A percentile compares a stretch with the other conserved stretches of the same genome.
These are phyloP conservation scores for Heteromormyrus szaboi DNA, from an alignment of 2,797 vertebrate species.

Conservation along the genomic window DNA sequence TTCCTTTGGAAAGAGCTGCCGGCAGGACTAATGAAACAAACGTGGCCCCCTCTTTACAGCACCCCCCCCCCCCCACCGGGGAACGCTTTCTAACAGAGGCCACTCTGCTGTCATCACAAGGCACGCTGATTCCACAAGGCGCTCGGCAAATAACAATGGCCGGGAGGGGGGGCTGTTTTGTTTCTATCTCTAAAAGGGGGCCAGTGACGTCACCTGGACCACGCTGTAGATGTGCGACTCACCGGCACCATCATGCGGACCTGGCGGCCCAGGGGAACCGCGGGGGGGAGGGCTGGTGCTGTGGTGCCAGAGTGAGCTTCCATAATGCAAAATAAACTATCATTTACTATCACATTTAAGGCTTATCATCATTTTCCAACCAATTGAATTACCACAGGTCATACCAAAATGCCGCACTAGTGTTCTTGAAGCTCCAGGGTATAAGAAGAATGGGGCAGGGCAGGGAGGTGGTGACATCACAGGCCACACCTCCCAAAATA, in stretches of 20 bases:
- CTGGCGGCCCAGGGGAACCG: not conserved
- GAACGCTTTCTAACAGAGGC: not conserved
- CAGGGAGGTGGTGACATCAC: not conserved
- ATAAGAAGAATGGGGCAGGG: not conserved
- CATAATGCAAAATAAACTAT: not conserved
- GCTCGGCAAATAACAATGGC: not conserved
- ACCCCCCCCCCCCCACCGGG: not conserved
- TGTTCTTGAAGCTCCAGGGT: not conserved
- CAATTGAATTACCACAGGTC: not conserved
- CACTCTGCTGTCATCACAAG: not conserved
- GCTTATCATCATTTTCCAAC: not conserved
- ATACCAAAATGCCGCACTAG: not conserved
- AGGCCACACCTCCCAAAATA: not conserved
- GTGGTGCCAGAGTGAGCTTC: not conserved
- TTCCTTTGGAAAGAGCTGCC: slow-evolving; percentile 25
- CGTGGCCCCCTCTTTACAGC: slow-evolving; percentile 1
- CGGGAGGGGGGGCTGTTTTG: not conserved
- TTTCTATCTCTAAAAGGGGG: not conserved
- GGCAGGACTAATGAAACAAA: slow-evolving; percentile 2
- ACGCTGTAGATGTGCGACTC: not conserved
- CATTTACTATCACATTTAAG: not conserved
- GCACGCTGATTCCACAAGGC: not conserved
- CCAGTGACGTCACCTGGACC: not conserved
- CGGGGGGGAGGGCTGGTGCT: not conserved
- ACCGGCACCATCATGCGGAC: not conserved